Base-by-base conservation (phyloP, 2,113 vertebrate genomes). In the Siniperca knerii region DNA sequence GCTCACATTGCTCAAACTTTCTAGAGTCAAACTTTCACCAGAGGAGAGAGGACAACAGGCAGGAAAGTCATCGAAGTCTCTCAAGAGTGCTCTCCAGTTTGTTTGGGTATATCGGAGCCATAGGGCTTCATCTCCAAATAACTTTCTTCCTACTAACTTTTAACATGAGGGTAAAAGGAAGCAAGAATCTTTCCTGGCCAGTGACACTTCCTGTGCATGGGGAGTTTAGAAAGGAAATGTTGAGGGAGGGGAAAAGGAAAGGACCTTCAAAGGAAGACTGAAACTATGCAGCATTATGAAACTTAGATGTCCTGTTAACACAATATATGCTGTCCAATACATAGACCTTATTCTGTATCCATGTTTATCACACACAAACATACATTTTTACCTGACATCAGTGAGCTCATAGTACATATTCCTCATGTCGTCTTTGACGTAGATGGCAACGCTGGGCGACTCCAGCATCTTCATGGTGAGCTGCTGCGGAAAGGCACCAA, bases 401-500 rank as follows among this genome's bases (percentile, higher is more conserved):
- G 94, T 94, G 55, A 99, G 92, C 86, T 99, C 98, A 64, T 99
- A 99, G 93, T 99, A 99, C 86, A 99, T 93, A 29, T 99, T 99
- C 88, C 98, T 96, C 95, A 97, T 97, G 88, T 99, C 97, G 42
- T 99, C 98, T 92, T 99, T 99, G 93, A 99, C 97, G 81, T 98
- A 99, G 91, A 99, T 97, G 58, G 98, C 98, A 2, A 98, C 95
- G 70, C 96, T 98, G 72, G 98, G 98, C 0, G 98, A 99, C 89
- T 99, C 98, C 93, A 99, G 88, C 95, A 98, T 97, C 93, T 98
- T 98, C 98, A 99, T 99, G 29, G 94, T 97, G 94, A 99, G 97
- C 89, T 98, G 98, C 96, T 98, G 97, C 0, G 97, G 97, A 88
- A 99, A 99, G 96, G 98, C 98, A 97, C 98, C 97, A 94, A 99